phyloP scores from a whole-genome alignment of 1,140 invertebrate species.

The Drosophila melanica region DNA sequence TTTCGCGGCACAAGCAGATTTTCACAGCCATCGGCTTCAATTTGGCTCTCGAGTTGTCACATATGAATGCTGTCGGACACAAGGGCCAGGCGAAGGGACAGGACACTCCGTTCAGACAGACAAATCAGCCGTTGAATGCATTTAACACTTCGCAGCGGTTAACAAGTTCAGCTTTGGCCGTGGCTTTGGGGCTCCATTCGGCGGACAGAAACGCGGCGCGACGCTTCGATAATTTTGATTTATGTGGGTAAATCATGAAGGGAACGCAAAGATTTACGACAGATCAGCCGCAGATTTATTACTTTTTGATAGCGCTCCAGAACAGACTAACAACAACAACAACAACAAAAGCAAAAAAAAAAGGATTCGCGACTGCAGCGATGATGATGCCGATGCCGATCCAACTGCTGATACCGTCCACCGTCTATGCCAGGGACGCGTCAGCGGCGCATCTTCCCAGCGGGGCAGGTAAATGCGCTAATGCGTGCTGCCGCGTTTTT shows the following conservation, averaged over 20 bases:
- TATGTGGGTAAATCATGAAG: conserved; percentile 84
- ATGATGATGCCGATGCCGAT: conserved; percentile 18
- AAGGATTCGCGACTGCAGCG: conserved; percentile 48
- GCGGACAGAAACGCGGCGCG: conserved; percentile 27
- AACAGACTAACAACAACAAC: conserved; percentile 12
- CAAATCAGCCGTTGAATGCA: conserved; percentile 65
- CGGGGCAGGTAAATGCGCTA: conserved; percentile 46
- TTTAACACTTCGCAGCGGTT: conserved; percentile 73
- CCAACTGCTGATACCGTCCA: conserved; percentile 18
- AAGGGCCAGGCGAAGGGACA: not conserved
- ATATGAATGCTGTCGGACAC: not conserved
- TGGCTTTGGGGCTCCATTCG: conserved; percentile 10
- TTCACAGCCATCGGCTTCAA: conserved; percentile 26
- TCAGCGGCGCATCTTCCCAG: too few species aligned
- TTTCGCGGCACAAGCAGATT: conserved; percentile 3
- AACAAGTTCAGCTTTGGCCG: conserved; percentile 56
- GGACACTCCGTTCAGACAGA: conserved; percentile 12
- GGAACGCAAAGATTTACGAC: conserved; percentile 83
- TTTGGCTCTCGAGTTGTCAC: conserved; percentile 7
- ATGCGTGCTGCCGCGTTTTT: conserved; percentile 77
- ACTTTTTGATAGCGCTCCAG: conserved; percentile 80
- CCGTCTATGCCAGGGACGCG: not conserved
- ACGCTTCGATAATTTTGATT: conserved; percentile 83
- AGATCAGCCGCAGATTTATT: conserved; percentile 84
- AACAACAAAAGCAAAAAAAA: conserved; percentile 24